phyloP scores from a whole-genome alignment of 2,888 invertebrate genomes.

The Drosophila conformis region DNA sequence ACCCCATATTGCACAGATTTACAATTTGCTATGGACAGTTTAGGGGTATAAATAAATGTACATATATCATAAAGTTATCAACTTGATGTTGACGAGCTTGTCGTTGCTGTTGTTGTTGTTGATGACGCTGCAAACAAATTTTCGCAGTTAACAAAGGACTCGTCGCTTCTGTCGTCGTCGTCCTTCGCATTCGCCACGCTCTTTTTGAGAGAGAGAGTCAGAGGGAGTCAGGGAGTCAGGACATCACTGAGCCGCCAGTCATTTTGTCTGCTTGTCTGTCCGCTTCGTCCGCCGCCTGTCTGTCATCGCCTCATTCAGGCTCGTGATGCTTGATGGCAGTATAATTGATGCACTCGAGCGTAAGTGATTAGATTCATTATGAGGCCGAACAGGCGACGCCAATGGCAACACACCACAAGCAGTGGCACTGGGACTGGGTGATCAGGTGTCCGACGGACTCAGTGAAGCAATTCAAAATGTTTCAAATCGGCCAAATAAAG shows the following conservation, averaged over 20 bases:
- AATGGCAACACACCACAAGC: constrained; percentile 17
- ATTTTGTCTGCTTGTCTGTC: constrained; percentile 64
- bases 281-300: constrained; percentile 43
- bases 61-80: constrained; percentile 71
- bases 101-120: constrained; percentile 59
- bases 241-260: constrained; percentile 55
- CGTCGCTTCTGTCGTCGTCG: constrained; percentile 62
- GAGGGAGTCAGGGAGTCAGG: constrained; percentile 9
- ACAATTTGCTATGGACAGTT: constrained; percentile 46
- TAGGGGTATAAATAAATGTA: constrained; percentile 25
- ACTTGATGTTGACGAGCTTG: constrained; percentile 66
- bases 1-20: constrained; percentile 35
- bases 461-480: constrained; percentile 43
- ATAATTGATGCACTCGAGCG: constrained; percentile 85
- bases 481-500: constrained; percentile 15
- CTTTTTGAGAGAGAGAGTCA: constrained; percentile 34
- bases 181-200: constrained; percentile 59
- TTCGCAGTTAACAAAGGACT: constrained; percentile 70
- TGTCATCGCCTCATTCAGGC: constrained; percentile 48
- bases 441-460: constrained; percentile 59
- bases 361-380: constrained; percentile 85
- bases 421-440: constrained; percentile 8
- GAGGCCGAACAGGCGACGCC: constrained; percentile 64
- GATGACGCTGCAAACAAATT: constrained; percentile 84
- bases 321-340: constrained; percentile 79